phyloP scores from a whole-genome alignment of 2,113 vertebrate genomes.

The Microcebus tavaratra region DNA sequence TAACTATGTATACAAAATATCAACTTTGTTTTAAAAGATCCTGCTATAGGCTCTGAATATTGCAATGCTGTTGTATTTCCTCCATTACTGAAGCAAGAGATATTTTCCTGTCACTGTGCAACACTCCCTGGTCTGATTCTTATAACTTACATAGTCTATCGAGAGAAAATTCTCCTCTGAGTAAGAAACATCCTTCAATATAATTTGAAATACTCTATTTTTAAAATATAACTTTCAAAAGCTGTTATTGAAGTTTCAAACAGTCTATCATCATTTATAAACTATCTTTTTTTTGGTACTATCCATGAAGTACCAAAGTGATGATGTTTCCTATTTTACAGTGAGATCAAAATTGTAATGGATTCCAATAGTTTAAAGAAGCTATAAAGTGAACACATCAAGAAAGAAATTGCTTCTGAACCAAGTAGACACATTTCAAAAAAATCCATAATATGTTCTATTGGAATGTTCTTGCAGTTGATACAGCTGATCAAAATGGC shows the following conservation, averaged over 20 bases:
- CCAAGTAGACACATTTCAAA: conserved; percentile 44
- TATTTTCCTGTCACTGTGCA: neutral
- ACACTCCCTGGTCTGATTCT: neutral
- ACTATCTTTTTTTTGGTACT: conserved; percentile 52
- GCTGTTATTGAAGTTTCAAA: conserved; percentile 64
- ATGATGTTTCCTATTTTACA: conserved; percentile 60
- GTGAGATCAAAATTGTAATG: conserved; percentile 76
- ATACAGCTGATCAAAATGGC: neutral
- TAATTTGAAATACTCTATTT: conserved; percentile 48
- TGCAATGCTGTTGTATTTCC: neutral
- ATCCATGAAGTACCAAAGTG: conserved; percentile 23
- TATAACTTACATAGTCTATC: neutral
- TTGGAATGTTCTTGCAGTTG: neutral
- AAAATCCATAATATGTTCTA: conserved; percentile 25
- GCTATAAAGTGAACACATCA: conserved; percentile 61
- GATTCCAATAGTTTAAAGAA: conserved; percentile 68
- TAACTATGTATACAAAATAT: neutral
- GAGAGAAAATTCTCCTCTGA: neutral
- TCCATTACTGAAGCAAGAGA: neutral
- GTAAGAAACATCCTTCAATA: conserved; percentile 24
- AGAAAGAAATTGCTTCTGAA: conserved; percentile 71
- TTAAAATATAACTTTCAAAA: conserved; percentile 54
- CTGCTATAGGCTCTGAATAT: neutral
- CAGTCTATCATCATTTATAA: conserved; percentile 65
- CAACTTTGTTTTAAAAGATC: neutral